A percentile compares a stretch with the other conserved stretches of the same genome.
These are phyloP conservation scores for Poeciliopsis occidentalis DNA, from an alignment of 2,113 vertebrate genomes.

Conservation along the genomic window DNA sequence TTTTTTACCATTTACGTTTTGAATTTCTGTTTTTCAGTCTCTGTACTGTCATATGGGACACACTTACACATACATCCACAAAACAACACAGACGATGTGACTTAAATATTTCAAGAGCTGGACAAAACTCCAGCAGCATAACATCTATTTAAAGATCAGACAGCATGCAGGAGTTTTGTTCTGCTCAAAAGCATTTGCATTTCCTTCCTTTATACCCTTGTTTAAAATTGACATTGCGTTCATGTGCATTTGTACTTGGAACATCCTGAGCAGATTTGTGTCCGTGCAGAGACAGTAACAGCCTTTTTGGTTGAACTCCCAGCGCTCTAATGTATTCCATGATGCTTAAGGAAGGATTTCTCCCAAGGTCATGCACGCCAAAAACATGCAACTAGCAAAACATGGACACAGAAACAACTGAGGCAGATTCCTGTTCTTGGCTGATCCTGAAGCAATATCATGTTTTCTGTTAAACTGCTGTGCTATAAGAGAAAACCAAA, in stretches of 20 bases:
- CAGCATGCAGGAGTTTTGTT: neutral
- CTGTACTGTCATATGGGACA: neutral
- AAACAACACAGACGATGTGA: neutral
- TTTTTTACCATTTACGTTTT: neutral
- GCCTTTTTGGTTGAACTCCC: constrained; percentile 64
- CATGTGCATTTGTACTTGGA: constrained; percentile 3
- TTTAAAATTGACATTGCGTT: neutral
- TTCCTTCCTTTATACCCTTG: neutral
- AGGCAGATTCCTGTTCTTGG: constrained; percentile 36
- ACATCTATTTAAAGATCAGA: neutral
- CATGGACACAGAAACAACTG: constrained; percentile 4
- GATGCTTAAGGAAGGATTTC: constrained; percentile 62
- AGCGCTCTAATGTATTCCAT: constrained; percentile 56
- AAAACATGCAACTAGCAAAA: constrained; percentile 29
- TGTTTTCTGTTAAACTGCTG: constrained; percentile 60
- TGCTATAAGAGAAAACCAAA: constrained; percentile 34
- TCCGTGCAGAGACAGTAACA: constrained; percentile 29
- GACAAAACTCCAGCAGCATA: neutral
- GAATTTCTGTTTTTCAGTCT: neutral
- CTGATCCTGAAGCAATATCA: constrained; percentile 51
- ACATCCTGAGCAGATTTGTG: constrained; percentile 16
- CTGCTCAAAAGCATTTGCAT: neutral
- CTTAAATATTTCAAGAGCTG: neutral
- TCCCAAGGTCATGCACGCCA: constrained; percentile 66
- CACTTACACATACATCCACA: neutral